These are phyloP conservation scores for Urophycis tenuis DNA, from an alignment of 2,797 vertebrate genomes.

Conservation along the genomic window DNA sequence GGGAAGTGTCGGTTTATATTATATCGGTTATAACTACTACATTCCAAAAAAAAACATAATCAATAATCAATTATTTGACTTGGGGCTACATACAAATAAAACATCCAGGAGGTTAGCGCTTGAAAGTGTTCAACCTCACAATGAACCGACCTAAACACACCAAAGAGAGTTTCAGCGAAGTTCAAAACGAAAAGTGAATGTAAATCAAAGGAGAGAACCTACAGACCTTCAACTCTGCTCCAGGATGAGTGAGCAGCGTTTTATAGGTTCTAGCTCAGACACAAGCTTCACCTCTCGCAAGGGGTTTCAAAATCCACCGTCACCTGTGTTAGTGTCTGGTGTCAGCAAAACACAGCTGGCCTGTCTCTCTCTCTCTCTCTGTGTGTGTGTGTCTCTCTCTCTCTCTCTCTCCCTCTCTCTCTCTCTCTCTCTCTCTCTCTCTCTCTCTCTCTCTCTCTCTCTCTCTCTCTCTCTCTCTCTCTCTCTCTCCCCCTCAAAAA, in stretches of 20 bases:
- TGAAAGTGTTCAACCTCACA: too few species aligned
- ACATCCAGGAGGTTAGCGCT: too few species aligned
- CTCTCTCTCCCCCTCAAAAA: conserved; percentile 5
- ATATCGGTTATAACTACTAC: neutral
- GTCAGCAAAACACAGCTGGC: too few species aligned
- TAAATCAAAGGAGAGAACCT: neutral
- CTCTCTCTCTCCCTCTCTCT: neutral
- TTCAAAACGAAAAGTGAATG: neutral
- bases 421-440: neutral
- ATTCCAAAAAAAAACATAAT: neutral
- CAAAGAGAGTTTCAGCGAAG: neutral
- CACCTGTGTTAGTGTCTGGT: neutral
- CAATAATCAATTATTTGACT: neutral
- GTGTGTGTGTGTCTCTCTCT: neutral
- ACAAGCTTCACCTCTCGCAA: neutral
- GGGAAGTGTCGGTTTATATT: too few species aligned
- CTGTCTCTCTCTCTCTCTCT: neutral
- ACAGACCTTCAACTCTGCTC: conserved; percentile 1
- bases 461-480: neutral
- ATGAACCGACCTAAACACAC: too few species aligned
- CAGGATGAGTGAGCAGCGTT: neutral
- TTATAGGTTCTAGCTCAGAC: neutral
- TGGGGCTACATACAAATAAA: too few species aligned
- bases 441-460: neutral
- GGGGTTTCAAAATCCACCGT: neutral